A percentile compares a stretch with the other conserved stretches of the same genome.
phyloP scores from a whole-genome alignment of 1,140 invertebrate species.

The Drosophila sturtevanti region DNA sequence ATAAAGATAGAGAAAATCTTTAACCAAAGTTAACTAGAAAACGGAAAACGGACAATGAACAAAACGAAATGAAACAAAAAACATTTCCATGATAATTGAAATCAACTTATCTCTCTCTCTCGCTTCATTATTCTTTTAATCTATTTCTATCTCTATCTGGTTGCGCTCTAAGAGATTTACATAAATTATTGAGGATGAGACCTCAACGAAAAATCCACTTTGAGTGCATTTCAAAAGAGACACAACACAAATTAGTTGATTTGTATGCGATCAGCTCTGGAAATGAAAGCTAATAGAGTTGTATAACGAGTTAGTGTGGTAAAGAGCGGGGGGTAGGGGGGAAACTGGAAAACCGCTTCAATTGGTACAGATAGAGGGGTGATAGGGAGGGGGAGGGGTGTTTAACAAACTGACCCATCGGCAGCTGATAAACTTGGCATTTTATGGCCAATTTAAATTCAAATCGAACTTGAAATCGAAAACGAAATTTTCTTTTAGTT shows the following conservation, averaged over 20 bases:
- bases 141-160: neutral
- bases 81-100: conserved; percentile 59
- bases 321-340: neutral
- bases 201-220: conserved; percentile 23
- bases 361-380: neutral
- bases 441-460: conserved; percentile 76
- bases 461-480: conserved; percentile 51
- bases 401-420: conserved; percentile 31
- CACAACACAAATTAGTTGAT: conserved; percentile 67
- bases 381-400: neutral
- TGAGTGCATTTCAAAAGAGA: conserved; percentile 29
- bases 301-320: conserved; percentile 60
- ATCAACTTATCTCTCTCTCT: conserved; percentile 23
- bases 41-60: conserved; percentile 3
- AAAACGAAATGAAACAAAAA: conserved; percentile 3
- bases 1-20: conserved; percentile 8
- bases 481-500: conserved; percentile 30
- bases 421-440: conserved; percentile 70
- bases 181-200: conserved; percentile 67
- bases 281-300: conserved; percentile 75
- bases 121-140: neutral
- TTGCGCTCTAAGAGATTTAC: conserved; percentile 50
- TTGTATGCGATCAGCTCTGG: conserved; percentile 60
- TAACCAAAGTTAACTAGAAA: conserved; percentile 1
- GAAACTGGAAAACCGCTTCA: conserved; percentile 45